phyloP scores from a whole-genome alignment of 2,888 invertebrate genomes.

The Patella depressa region DNA sequence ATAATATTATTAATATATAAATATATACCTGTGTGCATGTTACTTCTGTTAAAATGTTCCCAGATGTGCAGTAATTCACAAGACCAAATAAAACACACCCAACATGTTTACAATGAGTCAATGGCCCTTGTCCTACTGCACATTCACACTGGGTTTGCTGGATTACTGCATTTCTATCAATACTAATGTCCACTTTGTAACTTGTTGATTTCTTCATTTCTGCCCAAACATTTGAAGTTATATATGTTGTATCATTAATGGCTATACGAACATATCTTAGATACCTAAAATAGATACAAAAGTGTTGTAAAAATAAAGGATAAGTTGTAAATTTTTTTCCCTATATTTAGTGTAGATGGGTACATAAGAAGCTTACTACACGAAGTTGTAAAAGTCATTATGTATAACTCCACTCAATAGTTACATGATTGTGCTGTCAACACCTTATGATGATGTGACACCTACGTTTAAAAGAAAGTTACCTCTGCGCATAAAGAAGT shows the following conservation, averaged over 20 bases:
- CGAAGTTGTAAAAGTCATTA: too few relatives aligned
- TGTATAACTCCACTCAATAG: too few relatives aligned
- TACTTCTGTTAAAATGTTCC: neutral
- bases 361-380: too few relatives aligned
- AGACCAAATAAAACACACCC: neutral
- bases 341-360: too few relatives aligned
- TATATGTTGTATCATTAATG: neutral
- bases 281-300: neutral
- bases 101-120: neutral
- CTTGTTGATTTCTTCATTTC: neutral
- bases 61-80: neutral
- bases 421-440: neutral
- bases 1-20: too few relatives aligned
- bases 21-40: conserved; percentile 5
- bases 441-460: neutral
- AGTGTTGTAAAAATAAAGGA: too few relatives aligned
- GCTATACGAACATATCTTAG: neutral
- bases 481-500: neutral
- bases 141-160: neutral
- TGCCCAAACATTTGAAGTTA: neutral
- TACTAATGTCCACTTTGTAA: neutral
- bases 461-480: neutral
- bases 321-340: too few relatives aligned
- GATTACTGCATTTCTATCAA: neutral
- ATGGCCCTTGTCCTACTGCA: neutral